These are phyloP conservation scores for Oreotrochilus melanogaster DNA, from an alignment of 2,113 vertebrate species.

Conservation along the genomic window DNA sequence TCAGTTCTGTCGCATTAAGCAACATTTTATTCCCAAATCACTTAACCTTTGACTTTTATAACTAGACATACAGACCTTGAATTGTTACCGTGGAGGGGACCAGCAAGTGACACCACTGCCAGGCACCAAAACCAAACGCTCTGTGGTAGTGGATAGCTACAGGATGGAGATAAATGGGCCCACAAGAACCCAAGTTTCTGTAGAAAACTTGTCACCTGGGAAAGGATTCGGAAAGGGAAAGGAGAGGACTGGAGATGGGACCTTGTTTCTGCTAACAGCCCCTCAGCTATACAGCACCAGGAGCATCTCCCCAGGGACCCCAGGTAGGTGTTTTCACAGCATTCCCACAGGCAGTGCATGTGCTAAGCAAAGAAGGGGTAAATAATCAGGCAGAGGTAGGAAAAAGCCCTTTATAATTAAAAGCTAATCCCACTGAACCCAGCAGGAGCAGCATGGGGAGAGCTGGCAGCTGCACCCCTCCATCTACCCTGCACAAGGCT, in stretches of 20 bases:
- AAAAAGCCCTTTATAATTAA: conserved; percentile 2
- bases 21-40: conserved; percentile 82
- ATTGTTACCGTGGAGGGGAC: conserved; percentile 34
- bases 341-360: rapidly evolving
- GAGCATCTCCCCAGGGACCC: not conserved
- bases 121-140: not conserved
- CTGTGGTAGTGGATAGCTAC: not conserved
- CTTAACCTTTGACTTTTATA: conserved; percentile 81
- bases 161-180: not conserved
- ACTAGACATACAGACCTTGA: conserved; percentile 65
- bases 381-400: not conserved
- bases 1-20: conserved; percentile 76
- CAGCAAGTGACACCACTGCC: not conserved
- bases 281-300: not conserved
- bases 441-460: not conserved
- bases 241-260: not conserved
- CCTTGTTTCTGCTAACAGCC: not conserved
- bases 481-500: rapidly evolving
- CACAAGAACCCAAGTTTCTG: not conserved
- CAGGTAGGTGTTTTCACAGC: not conserved
- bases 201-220: not conserved
- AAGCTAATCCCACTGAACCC: not conserved
- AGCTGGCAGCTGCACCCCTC: not conserved
- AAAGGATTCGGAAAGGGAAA: not conserved
- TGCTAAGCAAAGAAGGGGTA: not conserved